Conservation (phyloP, 30 jellyfish, hydroid and myxozoan genomes). For the Hydractinia symbiolongicarpus region DNA sequence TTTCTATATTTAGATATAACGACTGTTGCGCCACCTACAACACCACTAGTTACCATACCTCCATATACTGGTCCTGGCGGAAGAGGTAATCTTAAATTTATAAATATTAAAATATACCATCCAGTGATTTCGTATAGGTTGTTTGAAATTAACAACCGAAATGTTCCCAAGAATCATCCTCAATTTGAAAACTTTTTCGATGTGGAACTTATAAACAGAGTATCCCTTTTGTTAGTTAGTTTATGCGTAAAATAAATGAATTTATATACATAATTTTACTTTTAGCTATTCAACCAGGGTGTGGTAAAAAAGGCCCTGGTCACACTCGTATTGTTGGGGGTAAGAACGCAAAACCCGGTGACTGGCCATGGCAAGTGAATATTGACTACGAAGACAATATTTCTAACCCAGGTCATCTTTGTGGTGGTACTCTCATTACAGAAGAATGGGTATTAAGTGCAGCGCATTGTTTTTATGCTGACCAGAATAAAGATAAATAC, state of each 20-base stretch:
- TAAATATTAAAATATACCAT: not conserved
- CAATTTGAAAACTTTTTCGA: too few relatives aligned
- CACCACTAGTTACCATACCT: conserved; percentile 39
- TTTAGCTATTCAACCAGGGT: conserved; percentile 72
- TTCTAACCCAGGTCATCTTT: conserved; percentile 82
- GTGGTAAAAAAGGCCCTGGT: conserved; percentile 82
- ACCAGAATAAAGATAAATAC: conserved; percentile 34
- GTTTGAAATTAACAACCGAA: too few relatives aligned
- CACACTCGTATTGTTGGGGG: conserved; percentile 96
- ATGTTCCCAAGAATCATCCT: too few relatives aligned
- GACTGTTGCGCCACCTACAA: conserved; percentile 66
- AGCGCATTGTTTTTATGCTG: conserved; percentile 84
- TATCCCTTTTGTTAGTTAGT: too few relatives aligned
- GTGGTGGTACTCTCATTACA: conserved; percentile 87
- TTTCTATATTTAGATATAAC: conserved; percentile 46
- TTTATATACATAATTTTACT: too few relatives aligned
- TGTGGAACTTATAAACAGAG: too few relatives aligned
- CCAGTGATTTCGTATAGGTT: not conserved
- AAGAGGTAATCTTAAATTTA: conserved; percentile 32
- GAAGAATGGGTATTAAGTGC: conserved; percentile 96
- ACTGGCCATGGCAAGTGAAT: conserved; percentile 98
- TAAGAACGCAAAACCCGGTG: conserved; percentile 85
- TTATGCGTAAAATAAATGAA: too few relatives aligned
- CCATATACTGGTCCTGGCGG: conserved; percentile 82
- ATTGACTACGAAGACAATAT: conserved; percentile 67